phyloP scores from a whole-genome alignment of 2,888 invertebrate species.

The Ectemnius cavifrons region DNA sequence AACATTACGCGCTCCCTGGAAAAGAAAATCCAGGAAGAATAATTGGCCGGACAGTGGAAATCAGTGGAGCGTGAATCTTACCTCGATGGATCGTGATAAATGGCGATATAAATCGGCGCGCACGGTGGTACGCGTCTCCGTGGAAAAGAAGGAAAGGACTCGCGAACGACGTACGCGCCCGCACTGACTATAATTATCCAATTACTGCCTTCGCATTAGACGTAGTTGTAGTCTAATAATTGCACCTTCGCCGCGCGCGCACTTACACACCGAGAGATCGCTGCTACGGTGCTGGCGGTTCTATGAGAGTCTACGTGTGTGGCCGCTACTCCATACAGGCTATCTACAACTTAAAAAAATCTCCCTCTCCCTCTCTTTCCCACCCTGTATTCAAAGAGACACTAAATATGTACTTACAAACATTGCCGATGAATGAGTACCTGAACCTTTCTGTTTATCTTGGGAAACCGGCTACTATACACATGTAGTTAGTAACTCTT shows the following conservation, averaged over 20 bases:
- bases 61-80: constrained; percentile 25
- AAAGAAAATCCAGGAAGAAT: too few species aligned
- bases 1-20: too few species aligned
- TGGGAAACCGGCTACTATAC: too few species aligned
- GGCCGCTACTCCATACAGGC: neutral
- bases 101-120: constrained; percentile 33
- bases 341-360: neutral
- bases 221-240: constrained; percentile 65
- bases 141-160: constrained; percentile 19
- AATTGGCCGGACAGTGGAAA: constrained; percentile 15
- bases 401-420: too few species aligned
- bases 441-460: too few species aligned
- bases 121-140: constrained; percentile 27
- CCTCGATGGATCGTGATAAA: constrained; percentile 34
- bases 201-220: constrained; percentile 65
- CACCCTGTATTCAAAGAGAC: too few species aligned
- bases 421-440: too few species aligned
- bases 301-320: constrained; percentile 1
- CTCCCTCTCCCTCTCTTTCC: neutral
- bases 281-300: constrained; percentile 22
- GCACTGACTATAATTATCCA: constrained; percentile 63
- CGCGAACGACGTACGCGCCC: constrained; percentile 24
- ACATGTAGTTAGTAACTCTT: too few species aligned
- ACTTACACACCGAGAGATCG: constrained; percentile 41
- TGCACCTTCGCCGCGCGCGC: constrained; percentile 48